Percentiles rank a stretch among this genome's conserved stretches.
Conservation (phyloP, 2,797 vertebrate species). For the Pseudochromis fuscus region DNA sequence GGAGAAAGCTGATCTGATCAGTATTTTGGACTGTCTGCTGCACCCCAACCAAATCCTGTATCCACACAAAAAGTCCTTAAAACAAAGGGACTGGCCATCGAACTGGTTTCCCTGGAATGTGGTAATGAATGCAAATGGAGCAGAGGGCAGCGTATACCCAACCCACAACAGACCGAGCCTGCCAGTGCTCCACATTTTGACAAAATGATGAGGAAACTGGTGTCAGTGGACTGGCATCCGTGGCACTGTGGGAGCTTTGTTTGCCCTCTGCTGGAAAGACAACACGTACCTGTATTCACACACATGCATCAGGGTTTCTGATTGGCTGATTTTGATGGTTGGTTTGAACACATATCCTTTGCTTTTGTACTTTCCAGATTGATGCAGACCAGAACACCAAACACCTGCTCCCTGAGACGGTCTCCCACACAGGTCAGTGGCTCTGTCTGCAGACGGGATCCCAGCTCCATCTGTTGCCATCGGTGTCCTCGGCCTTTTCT, state of each 20-base stretch:
- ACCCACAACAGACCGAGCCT: background rate
- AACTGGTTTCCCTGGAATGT: constrained; percentile 54
- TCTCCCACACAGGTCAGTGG: constrained; percentile 42
- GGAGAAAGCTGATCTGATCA: too few relatives aligned
- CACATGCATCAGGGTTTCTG: background rate
- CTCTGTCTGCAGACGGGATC: background rate
- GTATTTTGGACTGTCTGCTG: background rate
- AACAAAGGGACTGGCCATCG: constrained; percentile 31
- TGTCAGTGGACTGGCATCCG: constrained; percentile 12
- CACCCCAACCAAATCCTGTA: background rate
- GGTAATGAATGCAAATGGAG: constrained; percentile 48
- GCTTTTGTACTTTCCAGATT: constrained; percentile 26
- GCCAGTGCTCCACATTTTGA: background rate
- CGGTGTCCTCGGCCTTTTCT: constrained; percentile 16
- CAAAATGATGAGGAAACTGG: constrained; percentile 22
- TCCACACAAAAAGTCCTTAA: constrained; percentile 10
- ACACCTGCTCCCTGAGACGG: constrained; percentile 12
- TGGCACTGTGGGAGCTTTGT: constrained; percentile 1
- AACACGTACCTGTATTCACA: background rate
- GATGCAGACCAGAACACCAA: background rate
- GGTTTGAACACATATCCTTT: background rate
- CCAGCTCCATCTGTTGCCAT: background rate
- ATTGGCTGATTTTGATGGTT: background rate
- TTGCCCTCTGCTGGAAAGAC: background rate
- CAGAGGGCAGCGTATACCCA: constrained; percentile 4